These are phyloP conservation scores for Sturnira hondurensis DNA, from an alignment of 2,113 vertebrate genomes.

Conservation along the genomic window DNA sequence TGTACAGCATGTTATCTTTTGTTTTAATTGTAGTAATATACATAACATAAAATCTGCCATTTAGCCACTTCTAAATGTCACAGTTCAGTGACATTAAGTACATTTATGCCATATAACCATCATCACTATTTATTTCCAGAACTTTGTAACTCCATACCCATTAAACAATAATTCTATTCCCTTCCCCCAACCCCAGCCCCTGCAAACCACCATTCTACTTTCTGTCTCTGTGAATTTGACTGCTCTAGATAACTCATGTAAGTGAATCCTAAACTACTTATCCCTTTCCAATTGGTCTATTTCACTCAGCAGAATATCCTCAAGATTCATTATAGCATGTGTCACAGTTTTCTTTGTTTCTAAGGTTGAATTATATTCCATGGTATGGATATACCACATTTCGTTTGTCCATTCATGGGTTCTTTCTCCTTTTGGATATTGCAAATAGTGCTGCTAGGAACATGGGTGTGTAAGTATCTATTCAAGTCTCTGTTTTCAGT, in stretches of 20 bases:
- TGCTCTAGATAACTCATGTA: fast-evolving
- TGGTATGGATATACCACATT: fast-evolving
- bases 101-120: not conserved
- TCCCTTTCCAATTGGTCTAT: not conserved
- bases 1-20: not conserved
- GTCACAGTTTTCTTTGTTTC: not conserved
- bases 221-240: not conserved
- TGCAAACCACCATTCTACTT: not conserved
- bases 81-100: too few species aligned
- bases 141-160: not conserved
- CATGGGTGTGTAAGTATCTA: fast-evolving
- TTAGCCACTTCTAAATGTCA: not conserved
- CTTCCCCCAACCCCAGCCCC: not conserved
- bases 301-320: not conserved
- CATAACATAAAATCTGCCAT: not conserved
- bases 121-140: too few species aligned
- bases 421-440: too few species aligned
- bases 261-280: not conserved
- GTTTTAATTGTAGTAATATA: not conserved
- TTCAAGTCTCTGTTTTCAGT: not conserved
- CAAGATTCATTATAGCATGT: fast-evolving
- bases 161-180: not conserved
- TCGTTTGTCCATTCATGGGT: fast-evolving
- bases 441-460: not conserved
- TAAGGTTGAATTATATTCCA: fast-evolving